These are phyloP conservation scores for Empis stercorea DNA, from an alignment of 2,888 invertebrate species.

Conservation along the genomic window DNA sequence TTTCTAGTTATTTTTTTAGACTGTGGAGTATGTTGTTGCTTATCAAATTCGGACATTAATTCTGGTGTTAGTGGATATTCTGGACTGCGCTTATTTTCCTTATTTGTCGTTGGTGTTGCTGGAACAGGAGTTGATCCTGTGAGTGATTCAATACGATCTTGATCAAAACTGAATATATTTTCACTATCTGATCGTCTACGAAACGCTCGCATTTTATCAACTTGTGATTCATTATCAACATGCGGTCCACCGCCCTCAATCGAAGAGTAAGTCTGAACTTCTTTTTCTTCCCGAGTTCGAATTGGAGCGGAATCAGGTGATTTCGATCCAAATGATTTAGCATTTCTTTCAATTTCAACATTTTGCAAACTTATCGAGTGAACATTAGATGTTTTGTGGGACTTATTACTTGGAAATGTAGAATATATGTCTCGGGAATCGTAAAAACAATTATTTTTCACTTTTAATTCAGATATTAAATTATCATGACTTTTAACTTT, in stretches of 20 bases:
- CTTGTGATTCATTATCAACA: conserved; percentile 26
- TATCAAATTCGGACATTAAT: conserved; percentile 49
- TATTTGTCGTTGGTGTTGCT: conserved; percentile 34
- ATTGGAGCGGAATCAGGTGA: conserved; percentile 25
- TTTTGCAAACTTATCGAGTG: conserved; percentile 58
- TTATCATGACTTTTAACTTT: conserved; percentile 48
- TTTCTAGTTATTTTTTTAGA: conserved; percentile 43
- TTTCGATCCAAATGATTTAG: conserved; percentile 29
- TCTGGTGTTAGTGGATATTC: conserved; percentile 42
- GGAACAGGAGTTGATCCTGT: conserved; percentile 40
- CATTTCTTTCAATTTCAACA: conserved; percentile 53
- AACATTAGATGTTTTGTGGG: conserved; percentile 45
- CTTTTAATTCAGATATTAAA: conserved; percentile 41
- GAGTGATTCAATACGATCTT: conserved; percentile 59
- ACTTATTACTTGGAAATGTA: conserved; percentile 46
- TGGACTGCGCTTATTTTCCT: conserved; percentile 44
- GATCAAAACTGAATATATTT: conserved; percentile 62
- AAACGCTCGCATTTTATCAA: conserved; percentile 35
- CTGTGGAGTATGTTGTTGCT: conserved; percentile 35
- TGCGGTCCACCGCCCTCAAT: conserved; percentile 10
- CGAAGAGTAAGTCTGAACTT: conserved; percentile 29
- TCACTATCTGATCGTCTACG: conserved; percentile 55
- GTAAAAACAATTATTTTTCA: conserved; percentile 37
- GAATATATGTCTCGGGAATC: conserved; percentile 48
- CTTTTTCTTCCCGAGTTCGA: conserved; percentile 27